Percentiles rank a stretch among this genome's conserved stretches.
phyloP scores from a whole-genome alignment of 2,797 vertebrate genomes.

The Onychomys arenicola region DNA sequence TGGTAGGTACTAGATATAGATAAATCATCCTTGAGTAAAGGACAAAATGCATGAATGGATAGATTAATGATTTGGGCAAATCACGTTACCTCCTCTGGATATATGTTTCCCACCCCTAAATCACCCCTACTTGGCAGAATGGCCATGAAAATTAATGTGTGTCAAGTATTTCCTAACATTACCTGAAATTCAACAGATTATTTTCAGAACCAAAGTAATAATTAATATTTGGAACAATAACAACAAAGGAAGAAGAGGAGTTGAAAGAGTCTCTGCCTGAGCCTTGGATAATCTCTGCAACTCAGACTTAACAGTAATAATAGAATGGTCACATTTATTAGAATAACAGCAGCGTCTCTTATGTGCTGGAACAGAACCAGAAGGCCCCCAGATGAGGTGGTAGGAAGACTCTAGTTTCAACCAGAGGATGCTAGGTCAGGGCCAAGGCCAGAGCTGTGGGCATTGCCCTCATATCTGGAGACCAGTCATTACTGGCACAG shows the following conservation, averaged over 20 bases:
- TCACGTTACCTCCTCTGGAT: slow-evolving; percentile 20
- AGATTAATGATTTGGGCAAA: slow-evolving; percentile 18
- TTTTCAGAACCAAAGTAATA: slow-evolving; percentile 58
- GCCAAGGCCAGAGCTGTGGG: not conserved
- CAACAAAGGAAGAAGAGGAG: slow-evolving; percentile 6
- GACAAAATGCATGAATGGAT: not conserved
- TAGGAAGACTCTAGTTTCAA: slow-evolving; percentile 27
- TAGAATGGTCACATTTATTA: slow-evolving; percentile 47
- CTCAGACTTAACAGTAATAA: slow-evolving; percentile 53
- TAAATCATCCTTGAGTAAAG: slow-evolving; percentile 6
- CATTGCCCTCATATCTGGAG: slow-evolving; percentile 14
- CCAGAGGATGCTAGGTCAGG: slow-evolving; percentile 13
- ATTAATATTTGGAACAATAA: slow-evolving; percentile 59
- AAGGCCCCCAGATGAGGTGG: not conserved
- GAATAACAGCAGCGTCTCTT: slow-evolving; percentile 59
- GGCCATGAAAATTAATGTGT: slow-evolving; percentile 22
- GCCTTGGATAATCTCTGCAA: slow-evolving; percentile 46
- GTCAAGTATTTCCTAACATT: slow-evolving; percentile 25
- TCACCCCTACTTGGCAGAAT: slow-evolving; percentile 22
- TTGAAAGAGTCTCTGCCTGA: slow-evolving; percentile 56
- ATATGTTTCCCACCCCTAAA: slow-evolving; percentile 14
- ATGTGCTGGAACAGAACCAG: slow-evolving; percentile 35
- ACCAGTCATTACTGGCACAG: slow-evolving; percentile 70
- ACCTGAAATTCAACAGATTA: slow-evolving; percentile 38
- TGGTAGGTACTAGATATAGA: slow-evolving; percentile 12